Evolutionary conservation across 2,113 vertebrate species (phyloP).

Genomic region (Microcebus griseorufus): DNA sequence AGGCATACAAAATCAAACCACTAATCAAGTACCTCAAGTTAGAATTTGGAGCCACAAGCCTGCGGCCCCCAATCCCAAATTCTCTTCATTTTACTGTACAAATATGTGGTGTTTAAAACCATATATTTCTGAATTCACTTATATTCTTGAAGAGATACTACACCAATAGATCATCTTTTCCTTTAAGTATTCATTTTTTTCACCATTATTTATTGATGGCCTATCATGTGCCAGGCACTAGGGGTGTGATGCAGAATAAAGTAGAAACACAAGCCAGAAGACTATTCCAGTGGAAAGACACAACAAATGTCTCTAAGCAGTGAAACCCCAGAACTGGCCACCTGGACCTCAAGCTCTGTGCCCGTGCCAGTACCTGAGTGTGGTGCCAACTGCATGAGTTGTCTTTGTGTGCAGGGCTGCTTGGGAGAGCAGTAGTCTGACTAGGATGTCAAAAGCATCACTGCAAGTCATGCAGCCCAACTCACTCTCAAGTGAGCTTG

Average conservation of each 20-base stretch:
- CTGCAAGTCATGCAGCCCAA: neutral
- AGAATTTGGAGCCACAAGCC: neutral
- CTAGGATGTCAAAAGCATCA: neutral
- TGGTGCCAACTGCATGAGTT: neutral
- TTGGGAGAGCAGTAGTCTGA: neutral
- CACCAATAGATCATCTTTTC: neutral
- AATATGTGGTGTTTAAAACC: neutral
- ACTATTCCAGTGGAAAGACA: neutral
- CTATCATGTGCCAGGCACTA: neutral
- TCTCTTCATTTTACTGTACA: neutral
- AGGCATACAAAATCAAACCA: neutral
- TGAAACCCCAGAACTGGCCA: neutral
- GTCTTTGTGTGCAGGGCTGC: neutral
- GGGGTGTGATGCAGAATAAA: neutral
- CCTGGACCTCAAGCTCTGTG: neutral
- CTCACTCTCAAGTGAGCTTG: constrained; percentile 71
- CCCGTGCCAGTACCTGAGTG: fast-evolving
- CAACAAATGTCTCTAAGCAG: neutral
- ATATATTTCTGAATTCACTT: neutral
- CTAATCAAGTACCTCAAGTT: neutral
- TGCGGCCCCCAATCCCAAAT: neutral
- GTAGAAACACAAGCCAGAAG: neutral
- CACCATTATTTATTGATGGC: neutral
- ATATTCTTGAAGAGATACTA: neutral
- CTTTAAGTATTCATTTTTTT: neutral